Base-by-base conservation (phyloP, 2,888 invertebrate species). In the Arenicola marina region DNA sequence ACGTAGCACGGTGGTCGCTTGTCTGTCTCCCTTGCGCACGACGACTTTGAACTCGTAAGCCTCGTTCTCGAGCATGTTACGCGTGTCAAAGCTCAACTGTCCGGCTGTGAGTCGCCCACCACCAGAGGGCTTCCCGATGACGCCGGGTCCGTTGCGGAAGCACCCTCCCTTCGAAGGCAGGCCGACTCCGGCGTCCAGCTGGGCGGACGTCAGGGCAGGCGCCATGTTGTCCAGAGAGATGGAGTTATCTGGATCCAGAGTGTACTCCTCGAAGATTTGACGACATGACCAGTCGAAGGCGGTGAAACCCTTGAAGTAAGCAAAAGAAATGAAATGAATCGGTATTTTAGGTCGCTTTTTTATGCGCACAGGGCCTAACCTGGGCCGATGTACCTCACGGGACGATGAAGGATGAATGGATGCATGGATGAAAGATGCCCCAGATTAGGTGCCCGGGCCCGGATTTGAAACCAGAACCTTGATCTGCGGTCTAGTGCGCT, bases 21-120 rank as follows among this genome's bases (percentile, higher is more conserved):
- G n/a, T n/a, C n/a, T n/a, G n/a, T n/a, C n/a, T n/a, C n/a, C 75
- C 56, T 72, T 76, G 26, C 28, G 34, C 24, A 69, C 67, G 43
- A 51, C 51, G 15, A 75, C 70, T 32, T 64, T 62, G 54, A 75
- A 65, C 24, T 66, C 62, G 46, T 75, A 76, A 7, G 70, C 69
- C 28, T 65, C 61, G 62, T 73, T 73, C 21, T 65, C 56, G 11
- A 59, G 51, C 69, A 76, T 71, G 51, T 72, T 68, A 7, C 51
- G 46, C 0, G 75, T 71, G 44, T 67, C 57, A 56, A 77, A 73
- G 4, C 63, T 63, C 11, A 76, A n/a, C n/a, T 15, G 3, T 21
- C 57, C 15, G n/a, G 4, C 21, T n/a, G n/a, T 34, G 21, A 29
- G 11, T 21, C 7, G 21, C 33, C 29, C 21, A 33, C 26, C 31